Base-by-base conservation (phyloP, 2,888 invertebrate genomes). In the Calliphora vomitoria region DNA sequence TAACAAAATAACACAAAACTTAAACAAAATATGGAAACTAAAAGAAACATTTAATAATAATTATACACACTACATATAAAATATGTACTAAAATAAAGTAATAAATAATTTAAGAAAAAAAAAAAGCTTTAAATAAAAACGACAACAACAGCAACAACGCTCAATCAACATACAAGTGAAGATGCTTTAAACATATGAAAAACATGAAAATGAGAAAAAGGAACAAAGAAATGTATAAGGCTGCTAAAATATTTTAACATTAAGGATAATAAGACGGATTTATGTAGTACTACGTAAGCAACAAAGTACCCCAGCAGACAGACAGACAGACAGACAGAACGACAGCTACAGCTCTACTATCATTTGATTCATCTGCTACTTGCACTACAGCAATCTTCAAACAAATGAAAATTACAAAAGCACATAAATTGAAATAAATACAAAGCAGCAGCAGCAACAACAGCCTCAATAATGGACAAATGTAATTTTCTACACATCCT, bases 181-280 rank as follows among this genome's bases (percentile, higher is more conserved):
- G 55, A 82, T 75, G 75, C 68, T 76, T 20, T 44, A 38, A 18
- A 64, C n/a, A 3, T 8, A 47, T 8, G n/a, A n/a, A 66, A 75
- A 58, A 41, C 38, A 41, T 44, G 38, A 76, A 55, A 78, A 20
- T 55, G 71, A 71, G 55, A 72, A 62, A 38, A 69, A 31, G 53
- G 55, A 62, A 53, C 20, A 58, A 58, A 18, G 60, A 31, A 55
- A 1, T 25, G 20, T 38, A 58, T 44, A 41, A 55, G 66, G 68
- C 68, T 75, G 82, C 82, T 68, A 64, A 3, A 68, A 66, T 58
- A 72, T 53, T 69, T 68, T 50, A 20, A 41, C 72, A 74, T 82
- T 86, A 79, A 74, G 71, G 64, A 80, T 80, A 66, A 82, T 66
- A 80, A 68, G 4, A 64, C 15, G 47, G 80, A 64, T 86, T 82